Base-by-base conservation (phyloP, 2,888 invertebrate species). In the Hirudinaria manillensis region DNA sequence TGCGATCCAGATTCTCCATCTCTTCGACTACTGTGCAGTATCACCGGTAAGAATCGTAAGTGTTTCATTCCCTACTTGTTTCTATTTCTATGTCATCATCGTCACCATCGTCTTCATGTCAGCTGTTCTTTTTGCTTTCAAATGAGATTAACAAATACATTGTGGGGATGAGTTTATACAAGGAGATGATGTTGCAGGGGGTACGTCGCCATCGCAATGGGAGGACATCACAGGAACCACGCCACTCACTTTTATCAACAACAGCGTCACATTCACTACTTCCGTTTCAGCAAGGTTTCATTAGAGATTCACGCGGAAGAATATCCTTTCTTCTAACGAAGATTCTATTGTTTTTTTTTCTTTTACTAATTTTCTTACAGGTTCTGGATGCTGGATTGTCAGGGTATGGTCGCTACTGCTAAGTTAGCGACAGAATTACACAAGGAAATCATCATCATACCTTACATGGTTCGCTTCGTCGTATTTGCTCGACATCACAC, bases 331-430 rank as follows among this genome's bases (percentile, higher is more conserved):
- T 19, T 16, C 16, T 16, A 21, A 61, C 1, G 61, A 27, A 6
- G 27, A 61, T 13, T 19, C 19, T 16, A 16, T 53, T 53, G 55
- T 19, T 61, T 61, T 13, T 61, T 61, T 61, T 27, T 61, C 4
- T 29, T 7, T 61, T 61, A n/a, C n/a, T 61, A 34, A 6, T 36
- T n/a, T 6, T 6, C 1, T 32, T 1, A n/a, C 78, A 87, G 87
- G 81, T 99, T 99, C 87, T 99, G 99, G 99, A 88, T 99, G 75
- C 98, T 99, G 90, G 99, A 99, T 85, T 99, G 99, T 85, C 98
- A 99, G 86, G 87, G 87, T 67, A 90, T 97, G 75, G 91, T 92
- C 79, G 98, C 99, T 84, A 96, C 97, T 75, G 94, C 98, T n/a
- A 93, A 94, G 88, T 97, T 98, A 96, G 99, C 98, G 55, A 97